Percentiles rank a stretch among this genome's conserved stretches.
phyloP scores from a whole-genome alignment of 1,140 invertebrate species.

The Philopotamus ludificatus region DNA sequence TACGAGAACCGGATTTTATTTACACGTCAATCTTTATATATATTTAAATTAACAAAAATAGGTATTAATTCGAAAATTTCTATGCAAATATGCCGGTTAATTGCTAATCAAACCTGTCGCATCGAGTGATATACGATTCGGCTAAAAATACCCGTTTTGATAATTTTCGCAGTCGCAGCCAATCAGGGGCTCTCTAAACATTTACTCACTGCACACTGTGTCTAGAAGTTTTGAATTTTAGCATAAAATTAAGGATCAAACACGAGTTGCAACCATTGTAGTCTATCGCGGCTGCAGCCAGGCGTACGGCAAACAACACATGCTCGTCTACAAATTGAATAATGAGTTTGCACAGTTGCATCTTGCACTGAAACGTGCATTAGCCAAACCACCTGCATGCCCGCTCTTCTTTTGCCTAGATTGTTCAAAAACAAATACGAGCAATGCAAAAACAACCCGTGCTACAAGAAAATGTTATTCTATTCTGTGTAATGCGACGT shows the following conservation, averaged over 20 bases:
- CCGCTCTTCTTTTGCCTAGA: not conserved
- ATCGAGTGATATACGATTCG: too few relatives aligned
- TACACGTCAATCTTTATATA: not conserved
- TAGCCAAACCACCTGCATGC: not conserved
- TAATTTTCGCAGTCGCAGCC: too few relatives aligned
- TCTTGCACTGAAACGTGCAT: not conserved
- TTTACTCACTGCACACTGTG: too few relatives aligned
- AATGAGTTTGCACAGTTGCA: slow-evolving; percentile 31
- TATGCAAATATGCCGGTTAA: not conserved
- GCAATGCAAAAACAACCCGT: not conserved
- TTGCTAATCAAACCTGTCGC: too few relatives aligned
- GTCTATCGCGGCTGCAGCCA: not conserved
- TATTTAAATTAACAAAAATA: not conserved
- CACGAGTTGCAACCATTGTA: too few relatives aligned
- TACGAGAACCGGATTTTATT: too few relatives aligned
- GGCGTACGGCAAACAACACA: slow-evolving; percentile 6
- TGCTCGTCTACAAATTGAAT: slow-evolving; percentile 28
- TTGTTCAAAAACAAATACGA: too few relatives aligned
- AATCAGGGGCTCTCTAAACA: too few relatives aligned
- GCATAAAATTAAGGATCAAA: too few relatives aligned
- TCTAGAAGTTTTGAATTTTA: too few relatives aligned
- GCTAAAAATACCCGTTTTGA: too few relatives aligned
- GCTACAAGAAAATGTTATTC: not conserved
- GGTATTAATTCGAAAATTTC: not conserved
- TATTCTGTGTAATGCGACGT: not conserved